Conservation (phyloP, 2,888 invertebrate genomes). For the Agrochola macilenta region DNA sequence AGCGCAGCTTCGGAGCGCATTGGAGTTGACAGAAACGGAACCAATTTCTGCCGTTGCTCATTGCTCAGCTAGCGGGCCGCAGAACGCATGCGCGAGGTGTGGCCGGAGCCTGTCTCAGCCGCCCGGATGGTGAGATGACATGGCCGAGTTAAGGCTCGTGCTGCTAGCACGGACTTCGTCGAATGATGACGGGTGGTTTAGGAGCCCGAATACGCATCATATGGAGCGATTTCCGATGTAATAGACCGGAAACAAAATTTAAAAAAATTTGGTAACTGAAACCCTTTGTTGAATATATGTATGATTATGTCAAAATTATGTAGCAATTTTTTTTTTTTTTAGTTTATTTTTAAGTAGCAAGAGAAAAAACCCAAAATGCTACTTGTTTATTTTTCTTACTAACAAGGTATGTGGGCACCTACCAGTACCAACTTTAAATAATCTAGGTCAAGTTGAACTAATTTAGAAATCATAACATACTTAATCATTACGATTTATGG, state of each 20-base stretch:
- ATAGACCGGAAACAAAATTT: neutral
- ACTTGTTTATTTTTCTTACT: neutral
- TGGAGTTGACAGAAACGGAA: neutral
- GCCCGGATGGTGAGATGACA: conserved; percentile 7
- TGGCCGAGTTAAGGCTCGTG: neutral
- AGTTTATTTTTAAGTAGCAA: neutral
- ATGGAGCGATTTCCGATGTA: neutral
- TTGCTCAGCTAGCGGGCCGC: neutral
- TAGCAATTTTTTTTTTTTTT: neutral
- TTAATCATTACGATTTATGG: neutral
- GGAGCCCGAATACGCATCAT: neutral
- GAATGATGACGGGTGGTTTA: neutral
- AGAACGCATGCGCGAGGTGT: conserved; percentile 26
- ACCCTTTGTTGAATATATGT: neutral
- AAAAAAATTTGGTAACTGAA: neutral
- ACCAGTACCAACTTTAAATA: neutral
- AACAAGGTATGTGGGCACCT: neutral
- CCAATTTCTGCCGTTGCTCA: neutral
- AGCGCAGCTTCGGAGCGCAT: neutral
- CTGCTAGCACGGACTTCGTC: neutral
- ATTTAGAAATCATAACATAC: conserved; percentile 6
- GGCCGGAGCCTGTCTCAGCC: neutral
- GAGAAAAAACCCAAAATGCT: neutral
- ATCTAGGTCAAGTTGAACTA: neutral
- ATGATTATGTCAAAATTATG: neutral